These are phyloP conservation scores for Tenthredo mesomela DNA, from an alignment of 2,888 invertebrate species.

Conservation along the genomic window DNA sequence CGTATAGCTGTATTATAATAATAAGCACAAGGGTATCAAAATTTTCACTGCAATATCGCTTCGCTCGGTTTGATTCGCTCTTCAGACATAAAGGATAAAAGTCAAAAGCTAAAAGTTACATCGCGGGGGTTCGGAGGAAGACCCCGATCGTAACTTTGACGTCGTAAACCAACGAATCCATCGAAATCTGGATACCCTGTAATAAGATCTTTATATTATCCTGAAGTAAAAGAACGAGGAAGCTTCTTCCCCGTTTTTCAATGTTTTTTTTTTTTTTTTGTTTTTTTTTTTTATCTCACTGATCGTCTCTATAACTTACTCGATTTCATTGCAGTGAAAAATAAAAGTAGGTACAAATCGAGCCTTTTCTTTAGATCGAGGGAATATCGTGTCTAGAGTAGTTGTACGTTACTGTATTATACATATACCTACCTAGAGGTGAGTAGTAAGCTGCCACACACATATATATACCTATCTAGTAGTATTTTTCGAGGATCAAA, in stretches of 20 bases:
- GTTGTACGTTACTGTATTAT: not conserved
- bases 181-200: constrained; percentile 40
- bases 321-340: not conserved
- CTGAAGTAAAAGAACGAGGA: not conserved
- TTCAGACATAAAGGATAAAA: not conserved
- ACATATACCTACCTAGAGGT: not conserved
- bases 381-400: constrained; percentile 1
- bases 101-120: constrained; percentile 33
- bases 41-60: not conserved
- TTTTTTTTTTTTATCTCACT: not conserved
- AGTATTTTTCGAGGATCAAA: not conserved
- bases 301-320: not conserved
- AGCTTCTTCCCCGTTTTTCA: not conserved
- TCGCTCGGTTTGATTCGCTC: constrained; percentile 30
- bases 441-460: constrained; percentile 10
- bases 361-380: constrained; percentile 15
- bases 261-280: not conserved
- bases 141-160: constrained; percentile 17
- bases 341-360: not conserved
- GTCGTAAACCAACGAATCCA: constrained; percentile 29
- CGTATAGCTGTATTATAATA: not conserved
- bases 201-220: constrained; percentile 14
- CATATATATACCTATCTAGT: not conserved
- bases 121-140: not conserved
- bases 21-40: not conserved